Evolutionary conservation across 2,797 vertebrate species (phyloP).

Genomic region (Smutsia temminckii): DNA sequence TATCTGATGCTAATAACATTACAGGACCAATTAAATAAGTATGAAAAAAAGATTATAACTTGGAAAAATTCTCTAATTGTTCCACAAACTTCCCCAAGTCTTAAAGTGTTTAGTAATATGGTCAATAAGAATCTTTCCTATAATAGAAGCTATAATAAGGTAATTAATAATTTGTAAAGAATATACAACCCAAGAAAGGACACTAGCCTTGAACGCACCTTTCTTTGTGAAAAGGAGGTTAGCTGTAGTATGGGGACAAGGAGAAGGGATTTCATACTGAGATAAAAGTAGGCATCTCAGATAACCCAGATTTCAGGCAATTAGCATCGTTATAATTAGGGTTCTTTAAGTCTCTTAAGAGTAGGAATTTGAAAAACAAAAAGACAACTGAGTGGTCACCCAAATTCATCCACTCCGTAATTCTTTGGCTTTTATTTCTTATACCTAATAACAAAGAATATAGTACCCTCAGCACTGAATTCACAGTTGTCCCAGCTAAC

Average conservation of each 20-base stretch:
- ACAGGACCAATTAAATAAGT: neutral
- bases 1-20: constrained; percentile 21
- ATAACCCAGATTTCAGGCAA: neutral
- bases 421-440: constrained; percentile 9
- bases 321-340: neutral
- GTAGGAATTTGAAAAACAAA: constrained; percentile 42
- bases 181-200: neutral
- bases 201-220: neutral
- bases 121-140: neutral
- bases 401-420: neutral
- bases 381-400: neutral
- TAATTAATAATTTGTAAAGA: constrained; percentile 35
- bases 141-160: neutral
- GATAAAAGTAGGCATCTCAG: neutral
- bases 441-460: neutral
- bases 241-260: neutral
- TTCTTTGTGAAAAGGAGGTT: constrained; percentile 23
- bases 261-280: neutral
- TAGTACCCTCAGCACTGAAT: neutral
- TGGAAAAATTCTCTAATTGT: constrained; percentile 2
- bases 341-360: constrained; percentile 36
- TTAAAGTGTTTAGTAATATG: constrained; percentile 35
- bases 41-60: neutral
- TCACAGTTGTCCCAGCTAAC: neutral
- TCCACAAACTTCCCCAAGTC: neutral